Conservation (phyloP, 1,140 invertebrate genomes). For the Homalodisca vitripennis region DNA sequence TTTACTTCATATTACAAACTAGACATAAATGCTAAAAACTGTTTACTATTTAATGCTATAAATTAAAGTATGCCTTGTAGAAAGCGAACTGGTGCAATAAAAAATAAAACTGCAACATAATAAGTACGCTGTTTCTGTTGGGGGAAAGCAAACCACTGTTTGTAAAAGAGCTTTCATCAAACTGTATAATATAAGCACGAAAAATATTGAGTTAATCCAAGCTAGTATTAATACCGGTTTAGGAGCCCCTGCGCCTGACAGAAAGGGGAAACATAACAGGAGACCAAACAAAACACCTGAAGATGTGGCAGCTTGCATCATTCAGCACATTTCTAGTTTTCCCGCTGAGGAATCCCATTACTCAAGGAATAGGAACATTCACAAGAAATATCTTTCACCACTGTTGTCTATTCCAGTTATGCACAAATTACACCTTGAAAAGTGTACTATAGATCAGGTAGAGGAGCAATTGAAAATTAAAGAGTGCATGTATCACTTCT, state of each 20-base stretch:
- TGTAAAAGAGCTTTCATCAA: neutral
- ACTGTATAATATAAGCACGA: neutral
- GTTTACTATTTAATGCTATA: slow-evolving; percentile 1
- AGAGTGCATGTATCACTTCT: neutral
- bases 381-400: slow-evolving; percentile 25
- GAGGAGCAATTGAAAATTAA: slow-evolving; percentile 27
- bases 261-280: slow-evolving; percentile 17
- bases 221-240: neutral
- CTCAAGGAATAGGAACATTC: slow-evolving; percentile 23
- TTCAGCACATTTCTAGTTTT: slow-evolving; percentile 14
- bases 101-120: slow-evolving; percentile 25
- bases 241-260: slow-evolving; percentile 25
- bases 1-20: neutral
- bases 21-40: slow-evolving; percentile 19
- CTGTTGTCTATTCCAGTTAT: slow-evolving; percentile 24
- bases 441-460: slow-evolving; percentile 8
- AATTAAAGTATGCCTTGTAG: neutral
- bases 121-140: slow-evolving; percentile 17
- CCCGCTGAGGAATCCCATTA: slow-evolving; percentile 23
- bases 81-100: slow-evolving; percentile 1
- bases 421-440: slow-evolving; percentile 20
- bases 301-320: slow-evolving; percentile 13
- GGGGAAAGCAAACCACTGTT: slow-evolving; percentile 8
- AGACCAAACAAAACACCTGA: slow-evolving; percentile 27
- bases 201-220: slow-evolving; percentile 22